Evolutionary conservation across 2,113 vertebrate genomes (phyloP).

Genomic region (Parus major): DNA sequence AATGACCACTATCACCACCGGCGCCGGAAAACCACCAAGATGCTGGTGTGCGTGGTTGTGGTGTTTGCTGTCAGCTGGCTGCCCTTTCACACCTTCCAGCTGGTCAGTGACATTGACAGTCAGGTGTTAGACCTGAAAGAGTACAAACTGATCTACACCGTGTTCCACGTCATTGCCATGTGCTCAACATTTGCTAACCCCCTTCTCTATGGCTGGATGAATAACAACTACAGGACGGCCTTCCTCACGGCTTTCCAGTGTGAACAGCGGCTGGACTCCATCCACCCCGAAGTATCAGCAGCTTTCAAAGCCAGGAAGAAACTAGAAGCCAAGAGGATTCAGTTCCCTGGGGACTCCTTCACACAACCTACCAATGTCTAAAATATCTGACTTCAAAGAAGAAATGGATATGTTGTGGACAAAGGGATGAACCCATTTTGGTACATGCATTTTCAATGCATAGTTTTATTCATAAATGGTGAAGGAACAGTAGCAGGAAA

Average conservation of each 20-base stretch:
- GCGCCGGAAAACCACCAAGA: slow-evolving; percentile 89
- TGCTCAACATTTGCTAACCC: slow-evolving; percentile 94
- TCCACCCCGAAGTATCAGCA: slow-evolving; percentile 75
- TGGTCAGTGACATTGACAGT: slow-evolving; percentile 89
- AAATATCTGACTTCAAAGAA: not conserved
- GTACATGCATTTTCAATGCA: not conserved
- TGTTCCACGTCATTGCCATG: slow-evolving; percentile 93
- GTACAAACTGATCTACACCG: slow-evolving; percentile 91
- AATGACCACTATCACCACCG: slow-evolving; percentile 83
- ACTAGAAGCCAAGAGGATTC: slow-evolving; percentile 68
- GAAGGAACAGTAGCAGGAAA: not conserved
- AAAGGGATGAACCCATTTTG: not conserved
- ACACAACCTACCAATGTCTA: slow-evolving; percentile 85
- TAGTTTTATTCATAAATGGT: not conserved
- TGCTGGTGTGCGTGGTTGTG: slow-evolving; percentile 90
- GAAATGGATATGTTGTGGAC: not conserved
- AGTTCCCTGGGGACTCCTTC: slow-evolving; percentile 66
- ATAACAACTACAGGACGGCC: slow-evolving; percentile 90
- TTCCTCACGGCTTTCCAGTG: slow-evolving; percentile 88
- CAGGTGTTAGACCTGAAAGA: slow-evolving; percentile 84
- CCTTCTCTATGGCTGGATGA: slow-evolving; percentile 96
- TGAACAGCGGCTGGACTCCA: slow-evolving; percentile 73
- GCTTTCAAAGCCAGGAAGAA: slow-evolving; percentile 75
- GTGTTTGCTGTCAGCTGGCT: slow-evolving; percentile 94
- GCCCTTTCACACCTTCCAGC: slow-evolving; percentile 90